These are phyloP conservation scores for Platysteira castanea DNA, from an alignment of 2,113 vertebrate species.

Conservation along the genomic window DNA sequence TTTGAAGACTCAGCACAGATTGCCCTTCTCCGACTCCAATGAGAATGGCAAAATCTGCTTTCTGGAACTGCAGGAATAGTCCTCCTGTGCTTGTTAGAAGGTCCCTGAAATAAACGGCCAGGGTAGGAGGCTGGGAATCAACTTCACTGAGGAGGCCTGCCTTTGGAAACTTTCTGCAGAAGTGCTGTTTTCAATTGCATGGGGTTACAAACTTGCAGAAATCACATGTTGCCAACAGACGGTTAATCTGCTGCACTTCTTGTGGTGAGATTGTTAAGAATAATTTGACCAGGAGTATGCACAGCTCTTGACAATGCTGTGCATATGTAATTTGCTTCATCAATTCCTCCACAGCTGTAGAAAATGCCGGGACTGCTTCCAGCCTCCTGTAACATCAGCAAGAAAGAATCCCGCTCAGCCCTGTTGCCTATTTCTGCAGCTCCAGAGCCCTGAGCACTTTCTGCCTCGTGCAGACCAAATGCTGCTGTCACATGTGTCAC, in stretches of 20 bases:
- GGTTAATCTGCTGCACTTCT: background rate
- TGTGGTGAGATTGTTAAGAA: background rate
- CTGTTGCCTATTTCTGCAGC: background rate
- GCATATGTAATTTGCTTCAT: background rate
- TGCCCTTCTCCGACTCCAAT: fast-evolving
- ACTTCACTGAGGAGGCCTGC: background rate
- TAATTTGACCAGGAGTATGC: background rate
- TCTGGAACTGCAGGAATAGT: background rate
- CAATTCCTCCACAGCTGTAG: background rate
- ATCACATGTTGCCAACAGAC: background rate
- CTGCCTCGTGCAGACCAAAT: background rate
- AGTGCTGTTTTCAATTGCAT: background rate
- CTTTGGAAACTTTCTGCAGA: background rate
- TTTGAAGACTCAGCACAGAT: background rate
- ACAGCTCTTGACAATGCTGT: background rate
- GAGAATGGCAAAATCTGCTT: background rate
- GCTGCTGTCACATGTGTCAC: fast-evolving
- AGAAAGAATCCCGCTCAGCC: background rate
- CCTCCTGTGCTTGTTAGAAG: background rate
- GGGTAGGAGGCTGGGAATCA: background rate
- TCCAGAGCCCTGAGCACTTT: background rate
- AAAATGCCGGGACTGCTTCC: background rate
- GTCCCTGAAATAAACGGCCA: background rate
- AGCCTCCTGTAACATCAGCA: background rate
- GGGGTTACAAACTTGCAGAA: background rate